phyloP scores from a whole-genome alignment of 2,888 invertebrate genomes.

The Acanthococcus lagerstroemiae region DNA sequence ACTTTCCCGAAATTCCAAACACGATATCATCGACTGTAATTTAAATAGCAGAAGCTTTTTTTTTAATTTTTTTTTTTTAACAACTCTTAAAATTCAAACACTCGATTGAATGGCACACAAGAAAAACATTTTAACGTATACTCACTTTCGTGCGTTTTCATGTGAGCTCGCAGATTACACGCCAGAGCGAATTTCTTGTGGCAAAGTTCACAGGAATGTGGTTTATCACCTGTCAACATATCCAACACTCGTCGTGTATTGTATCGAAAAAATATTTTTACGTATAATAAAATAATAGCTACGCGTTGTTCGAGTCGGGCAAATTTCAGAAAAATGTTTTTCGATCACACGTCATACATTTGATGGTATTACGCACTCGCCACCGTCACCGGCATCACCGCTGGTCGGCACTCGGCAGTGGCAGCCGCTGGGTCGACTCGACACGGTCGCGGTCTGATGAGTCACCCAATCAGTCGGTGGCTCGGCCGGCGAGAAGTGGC shows the following conservation, averaged over 20 bases:
- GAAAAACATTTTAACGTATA: too few species aligned
- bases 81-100: too few species aligned
- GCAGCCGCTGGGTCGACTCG: too few species aligned
- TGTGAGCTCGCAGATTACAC: conserved; percentile 60
- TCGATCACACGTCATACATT: neutral
- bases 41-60: too few species aligned
- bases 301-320: neutral
- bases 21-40: too few species aligned
- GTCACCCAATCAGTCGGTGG: neutral
- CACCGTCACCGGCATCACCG: too few species aligned
- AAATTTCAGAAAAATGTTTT: neutral
- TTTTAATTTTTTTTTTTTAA: too few species aligned
- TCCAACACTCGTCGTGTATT: too few species aligned
- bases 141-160: conserved; percentile 63
- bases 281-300: neutral
- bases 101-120: too few species aligned
- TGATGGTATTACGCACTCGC: neutral
- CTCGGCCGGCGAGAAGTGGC: neutral
- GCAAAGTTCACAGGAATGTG: conserved; percentile 59
- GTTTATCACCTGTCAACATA: conserved; percentile 67
- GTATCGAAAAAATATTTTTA: neutral
- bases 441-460: neutral
- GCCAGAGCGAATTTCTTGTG: conserved; percentile 61
- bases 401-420: too few species aligned
- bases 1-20: too few species aligned